Conservation (phyloP, 2,888 invertebrate species). For the Scaptomyza cyrtandrae region DNA sequence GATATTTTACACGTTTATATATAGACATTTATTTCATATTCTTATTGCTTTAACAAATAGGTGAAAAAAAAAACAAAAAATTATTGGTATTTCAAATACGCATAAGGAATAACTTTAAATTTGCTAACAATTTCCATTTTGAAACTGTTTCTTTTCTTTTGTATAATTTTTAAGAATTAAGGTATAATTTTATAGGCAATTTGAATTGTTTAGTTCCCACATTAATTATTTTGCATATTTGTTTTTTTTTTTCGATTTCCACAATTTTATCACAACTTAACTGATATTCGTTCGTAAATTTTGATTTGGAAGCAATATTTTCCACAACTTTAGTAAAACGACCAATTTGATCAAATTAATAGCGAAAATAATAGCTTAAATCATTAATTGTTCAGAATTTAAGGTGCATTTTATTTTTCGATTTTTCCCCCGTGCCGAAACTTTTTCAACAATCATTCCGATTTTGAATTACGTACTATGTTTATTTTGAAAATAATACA, state of each 20-base stretch:
- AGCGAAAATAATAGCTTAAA: neutral
- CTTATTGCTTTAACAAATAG: neutral
- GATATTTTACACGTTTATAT: neutral
- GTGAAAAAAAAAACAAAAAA: neutral
- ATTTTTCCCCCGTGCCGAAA: neutral
- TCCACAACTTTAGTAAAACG: neutral
- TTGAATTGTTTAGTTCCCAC: neutral
- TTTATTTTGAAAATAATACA: slow-evolving; percentile 46
- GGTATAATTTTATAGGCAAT: neutral
- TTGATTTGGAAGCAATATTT: neutral
- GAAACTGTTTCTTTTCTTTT: too few relatives aligned
- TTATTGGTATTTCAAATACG: slow-evolving; percentile 2
- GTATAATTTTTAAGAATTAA: neutral
- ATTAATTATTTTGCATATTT: neutral
- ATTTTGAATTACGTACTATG: slow-evolving; percentile 25
- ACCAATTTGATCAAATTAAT: neutral
- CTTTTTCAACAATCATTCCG: neutral
- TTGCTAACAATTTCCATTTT: neutral
- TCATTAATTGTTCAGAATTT: neutral
- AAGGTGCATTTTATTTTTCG: neutral
- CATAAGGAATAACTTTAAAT: neutral
- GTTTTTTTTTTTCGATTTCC: neutral
- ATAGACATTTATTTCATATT: slow-evolving; percentile 1
- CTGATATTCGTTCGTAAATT: neutral
- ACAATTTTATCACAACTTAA: slow-evolving; percentile 2